Evolutionary conservation across 2,797 vertebrate genomes (phyloP).

Genomic region (Sparus aurata): DNA sequence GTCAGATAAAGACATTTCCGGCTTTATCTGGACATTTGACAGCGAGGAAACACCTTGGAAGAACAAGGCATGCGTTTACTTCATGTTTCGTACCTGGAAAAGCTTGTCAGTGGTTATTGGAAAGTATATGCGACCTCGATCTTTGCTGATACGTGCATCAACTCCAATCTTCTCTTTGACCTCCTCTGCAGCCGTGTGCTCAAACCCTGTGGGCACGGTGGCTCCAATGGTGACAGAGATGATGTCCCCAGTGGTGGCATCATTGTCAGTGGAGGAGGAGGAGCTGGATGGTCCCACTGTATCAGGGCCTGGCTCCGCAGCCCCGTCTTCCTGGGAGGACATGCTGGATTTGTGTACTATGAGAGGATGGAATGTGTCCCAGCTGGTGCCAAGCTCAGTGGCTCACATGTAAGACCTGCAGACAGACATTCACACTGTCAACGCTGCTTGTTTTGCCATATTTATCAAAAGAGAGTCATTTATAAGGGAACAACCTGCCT

Average conservation of each 20-base stretch:
- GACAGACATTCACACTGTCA: background rate
- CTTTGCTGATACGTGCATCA: slow-evolving; percentile 89
- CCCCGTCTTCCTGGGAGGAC: slow-evolving; percentile 56
- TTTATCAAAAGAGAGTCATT: background rate
- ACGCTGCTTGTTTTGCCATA: background rate
- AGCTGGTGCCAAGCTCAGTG: background rate
- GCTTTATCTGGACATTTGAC: background rate
- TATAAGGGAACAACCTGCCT: background rate
- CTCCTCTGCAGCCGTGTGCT: slow-evolving; percentile 93
- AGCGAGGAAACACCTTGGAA: background rate
- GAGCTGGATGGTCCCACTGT: background rate
- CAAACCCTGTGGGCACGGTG: slow-evolving; percentile 97
- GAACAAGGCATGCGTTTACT: background rate
- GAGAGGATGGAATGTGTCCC: background rate
- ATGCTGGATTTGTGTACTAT: slow-evolving; percentile 42
- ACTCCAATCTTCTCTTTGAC: slow-evolving; percentile 93
- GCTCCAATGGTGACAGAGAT: slow-evolving; percentile 89
- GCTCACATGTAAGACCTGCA: slow-evolving; percentile 24
- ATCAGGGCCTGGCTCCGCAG: slow-evolving; percentile 25
- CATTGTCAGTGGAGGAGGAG: slow-evolving; percentile 32
- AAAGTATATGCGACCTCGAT: slow-evolving; percentile 96
- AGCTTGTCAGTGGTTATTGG: slow-evolving; percentile 88
- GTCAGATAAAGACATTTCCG: background rate
- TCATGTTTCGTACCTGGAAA: slow-evolving; percentile 83
- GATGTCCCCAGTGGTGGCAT: slow-evolving; percentile 36